Conservation (phyloP, 1,140 invertebrate genomes). For the Drosophila mojavensis region DNA sequence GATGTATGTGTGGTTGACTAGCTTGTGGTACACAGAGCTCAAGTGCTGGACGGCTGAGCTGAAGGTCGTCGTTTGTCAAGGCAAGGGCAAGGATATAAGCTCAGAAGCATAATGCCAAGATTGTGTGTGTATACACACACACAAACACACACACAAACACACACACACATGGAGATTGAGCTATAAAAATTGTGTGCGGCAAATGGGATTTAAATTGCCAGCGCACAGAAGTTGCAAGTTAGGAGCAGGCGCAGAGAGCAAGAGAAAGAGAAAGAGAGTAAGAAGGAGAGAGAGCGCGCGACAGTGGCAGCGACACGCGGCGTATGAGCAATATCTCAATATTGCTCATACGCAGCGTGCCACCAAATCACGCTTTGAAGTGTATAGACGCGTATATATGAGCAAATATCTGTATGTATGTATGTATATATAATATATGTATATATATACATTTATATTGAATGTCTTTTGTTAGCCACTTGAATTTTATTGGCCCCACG, state of each 20-base stretch:
- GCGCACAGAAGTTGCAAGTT: slow-evolving; percentile 47
- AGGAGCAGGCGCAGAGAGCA: slow-evolving; percentile 62
- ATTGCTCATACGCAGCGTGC: slow-evolving; percentile 61
- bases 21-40: slow-evolving; percentile 11
- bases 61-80: slow-evolving; percentile 69
- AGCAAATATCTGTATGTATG: neutral
- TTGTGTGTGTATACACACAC: slow-evolving; percentile 49
- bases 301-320: slow-evolving; percentile 41
- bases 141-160: slow-evolving; percentile 13
- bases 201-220: slow-evolving; percentile 51
- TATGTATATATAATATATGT: slow-evolving; percentile 3
- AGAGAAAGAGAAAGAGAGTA: slow-evolving; percentile 12
- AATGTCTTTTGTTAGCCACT: slow-evolving; percentile 42
- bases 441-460: slow-evolving; percentile 19
- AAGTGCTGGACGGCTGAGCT: slow-evolving; percentile 50
- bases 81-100: slow-evolving; percentile 74
- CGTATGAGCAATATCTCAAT: slow-evolving; percentile 64
- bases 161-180: slow-evolving; percentile 27
- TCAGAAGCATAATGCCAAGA: slow-evolving; percentile 40
- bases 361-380: slow-evolving; percentile 39
- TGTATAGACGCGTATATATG: slow-evolving; percentile 1
- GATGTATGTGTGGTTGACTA: slow-evolving; percentile 15
- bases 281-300: neutral
- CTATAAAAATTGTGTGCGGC: slow-evolving; percentile 45
- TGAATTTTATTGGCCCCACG: slow-evolving; percentile 35